These are phyloP conservation scores for Zaprionus vittiger DNA, from an alignment of 1,140 invertebrate species.

Conservation along the genomic window DNA sequence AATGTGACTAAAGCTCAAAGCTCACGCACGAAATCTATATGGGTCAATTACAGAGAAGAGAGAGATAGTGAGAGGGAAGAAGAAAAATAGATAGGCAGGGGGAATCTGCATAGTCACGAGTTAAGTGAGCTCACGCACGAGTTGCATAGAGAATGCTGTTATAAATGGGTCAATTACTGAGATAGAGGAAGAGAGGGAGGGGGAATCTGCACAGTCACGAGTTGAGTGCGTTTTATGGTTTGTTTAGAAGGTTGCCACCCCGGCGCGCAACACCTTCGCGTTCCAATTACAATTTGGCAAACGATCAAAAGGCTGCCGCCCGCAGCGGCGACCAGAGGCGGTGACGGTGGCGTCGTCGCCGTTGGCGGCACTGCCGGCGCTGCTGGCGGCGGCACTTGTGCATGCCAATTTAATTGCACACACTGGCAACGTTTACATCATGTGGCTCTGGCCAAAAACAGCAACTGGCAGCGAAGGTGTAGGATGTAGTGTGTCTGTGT, in stretches of 20 bases:
- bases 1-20: constrained; percentile 16
- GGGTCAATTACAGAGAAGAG: background rate
- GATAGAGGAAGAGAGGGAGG: background rate
- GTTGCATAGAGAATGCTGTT: background rate
- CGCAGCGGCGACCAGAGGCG: constrained; percentile 36
- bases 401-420: constrained; percentile 81
- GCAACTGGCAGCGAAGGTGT: constrained; percentile 69
- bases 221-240: constrained; percentile 60
- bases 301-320: constrained; percentile 77
- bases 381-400: constrained; percentile 73
- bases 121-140: constrained; percentile 25
- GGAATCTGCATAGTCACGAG: constrained; percentile 33
- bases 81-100: background rate
- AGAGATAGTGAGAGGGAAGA: no score
- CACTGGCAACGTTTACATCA: constrained; percentile 57
- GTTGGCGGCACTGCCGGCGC: constrained; percentile 20
- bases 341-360: constrained; percentile 17
- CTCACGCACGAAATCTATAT: background rate
- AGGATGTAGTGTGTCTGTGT: constrained; percentile 59
- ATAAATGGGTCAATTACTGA: background rate
- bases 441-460: constrained; percentile 73
- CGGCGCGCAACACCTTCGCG: constrained; percentile 76
- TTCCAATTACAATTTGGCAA: constrained; percentile 83
- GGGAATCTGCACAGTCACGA: constrained; percentile 30
- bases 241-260: constrained; percentile 64